Conservation (phyloP, 1,140 invertebrate species). For the Bombus balteatus region DNA sequence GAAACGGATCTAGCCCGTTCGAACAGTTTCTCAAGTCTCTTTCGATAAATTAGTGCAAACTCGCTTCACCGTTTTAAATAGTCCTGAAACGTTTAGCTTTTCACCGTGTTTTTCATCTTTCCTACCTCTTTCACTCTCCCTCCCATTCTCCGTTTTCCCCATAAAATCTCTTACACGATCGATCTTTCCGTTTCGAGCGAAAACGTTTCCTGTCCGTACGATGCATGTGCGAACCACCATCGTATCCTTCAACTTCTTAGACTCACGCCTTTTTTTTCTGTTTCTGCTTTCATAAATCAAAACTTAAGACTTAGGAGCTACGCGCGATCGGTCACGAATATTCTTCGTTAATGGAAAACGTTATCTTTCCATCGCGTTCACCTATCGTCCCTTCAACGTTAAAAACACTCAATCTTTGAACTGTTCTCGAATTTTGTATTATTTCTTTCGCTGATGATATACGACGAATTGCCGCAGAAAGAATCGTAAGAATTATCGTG, state of each 20-base stretch:
- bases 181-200: slow-evolving; percentile 34
- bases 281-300: not conserved
- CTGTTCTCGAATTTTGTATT: too few relatives aligned
- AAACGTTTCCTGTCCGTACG: slow-evolving; percentile 31
- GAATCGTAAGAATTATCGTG: slow-evolving; percentile 38
- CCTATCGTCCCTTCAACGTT: not conserved
- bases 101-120: too few relatives aligned
- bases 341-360: not conserved
- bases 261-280: not conserved
- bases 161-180: slow-evolving; percentile 36
- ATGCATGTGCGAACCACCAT: slow-evolving; percentile 29
- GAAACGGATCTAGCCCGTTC: not conserved
- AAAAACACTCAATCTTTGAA: not conserved
- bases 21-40: slow-evolving; percentile 21
- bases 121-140: too few relatives aligned
- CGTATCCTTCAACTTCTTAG: slow-evolving; percentile 1
- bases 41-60: slow-evolving; percentile 7
- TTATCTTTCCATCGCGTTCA: not conserved
- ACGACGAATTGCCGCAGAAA: not conserved
- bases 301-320: slow-evolving; percentile 18
- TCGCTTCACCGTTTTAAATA: not conserved
- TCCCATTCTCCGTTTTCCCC: not conserved
- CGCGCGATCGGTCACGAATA: slow-evolving; percentile 42
- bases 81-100: not conserved
- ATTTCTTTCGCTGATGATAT: not conserved